These are phyloP conservation scores for Lasioglossum oenotherae DNA, from an alignment of 2,888 invertebrate genomes.

Conservation along the genomic window DNA sequence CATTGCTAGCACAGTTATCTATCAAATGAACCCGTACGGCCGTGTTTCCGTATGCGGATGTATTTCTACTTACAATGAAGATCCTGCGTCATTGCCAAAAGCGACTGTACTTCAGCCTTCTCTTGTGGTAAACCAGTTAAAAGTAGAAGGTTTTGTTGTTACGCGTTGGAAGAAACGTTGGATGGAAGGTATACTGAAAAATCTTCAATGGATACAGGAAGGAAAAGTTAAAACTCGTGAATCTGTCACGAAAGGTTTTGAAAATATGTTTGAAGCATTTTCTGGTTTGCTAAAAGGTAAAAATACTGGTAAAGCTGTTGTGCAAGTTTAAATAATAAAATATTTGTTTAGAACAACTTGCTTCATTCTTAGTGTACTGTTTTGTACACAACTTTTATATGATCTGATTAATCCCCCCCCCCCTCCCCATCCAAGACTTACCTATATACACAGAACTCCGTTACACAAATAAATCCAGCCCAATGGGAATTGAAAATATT, in stretches of 20 bases:
- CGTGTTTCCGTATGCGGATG: constrained; percentile 88
- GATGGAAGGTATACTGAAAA: constrained; percentile 88
- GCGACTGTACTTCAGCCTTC: constrained; percentile 86
- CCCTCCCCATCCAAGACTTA: not conserved
- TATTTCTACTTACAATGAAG: constrained; percentile 88
- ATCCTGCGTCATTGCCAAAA: constrained; percentile 85
- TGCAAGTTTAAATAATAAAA: constrained; percentile 85
- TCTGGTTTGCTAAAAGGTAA: constrained; percentile 88
- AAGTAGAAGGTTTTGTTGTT: constrained; percentile 88
- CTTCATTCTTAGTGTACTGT: not conserved
- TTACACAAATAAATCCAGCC: not conserved
- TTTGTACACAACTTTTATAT: not conserved
- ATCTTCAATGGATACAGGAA: constrained; percentile 88
- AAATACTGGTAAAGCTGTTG: constrained; percentile 90
- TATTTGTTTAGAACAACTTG: not conserved
- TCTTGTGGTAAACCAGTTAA: constrained; percentile 86
- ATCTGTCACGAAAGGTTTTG: constrained; percentile 90
- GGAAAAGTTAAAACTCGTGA: constrained; percentile 90
- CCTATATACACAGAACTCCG: not conserved
- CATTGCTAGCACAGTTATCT: constrained; percentile 86
- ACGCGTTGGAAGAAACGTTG: constrained; percentile 86
- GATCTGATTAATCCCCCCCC: not conserved
- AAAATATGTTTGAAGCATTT: constrained; percentile 90
- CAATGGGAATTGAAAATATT: not conserved
- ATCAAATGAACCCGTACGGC: constrained; percentile 88